These are phyloP conservation scores for Eupeodes luniger DNA, from an alignment of 2,888 invertebrate genomes.

Conservation along the genomic window DNA sequence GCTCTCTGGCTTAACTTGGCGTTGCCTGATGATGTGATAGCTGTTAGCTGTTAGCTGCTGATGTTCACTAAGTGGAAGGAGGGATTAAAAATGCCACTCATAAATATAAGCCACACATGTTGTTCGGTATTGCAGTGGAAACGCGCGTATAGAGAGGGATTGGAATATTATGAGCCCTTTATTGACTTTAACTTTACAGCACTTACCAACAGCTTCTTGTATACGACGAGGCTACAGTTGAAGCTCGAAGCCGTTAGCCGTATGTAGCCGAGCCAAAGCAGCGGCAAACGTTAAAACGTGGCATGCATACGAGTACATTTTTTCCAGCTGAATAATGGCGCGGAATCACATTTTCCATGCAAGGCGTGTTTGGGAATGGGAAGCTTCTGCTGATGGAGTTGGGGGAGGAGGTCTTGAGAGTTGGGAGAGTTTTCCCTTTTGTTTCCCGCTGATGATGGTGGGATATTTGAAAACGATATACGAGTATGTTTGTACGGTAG, in stretches of 20 bases:
- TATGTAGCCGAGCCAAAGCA: too few species aligned
- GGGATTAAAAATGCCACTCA: constrained; percentile 29
- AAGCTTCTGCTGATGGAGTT: neutral
- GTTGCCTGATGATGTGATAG: constrained; percentile 7
- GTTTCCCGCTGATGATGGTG: neutral
- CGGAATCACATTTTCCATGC: constrained; percentile 19
- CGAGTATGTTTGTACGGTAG: neutral
- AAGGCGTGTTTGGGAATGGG: neutral
- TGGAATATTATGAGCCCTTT: constrained; percentile 24
- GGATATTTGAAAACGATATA: constrained; percentile 27
- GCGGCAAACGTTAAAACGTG: constrained; percentile 10
- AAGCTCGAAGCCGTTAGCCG: too few species aligned
- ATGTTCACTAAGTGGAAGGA: neutral
- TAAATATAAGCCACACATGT: constrained; percentile 5
- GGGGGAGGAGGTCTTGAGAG: neutral
- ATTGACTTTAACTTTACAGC: constrained; percentile 58
- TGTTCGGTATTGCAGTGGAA: neutral
- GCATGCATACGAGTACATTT: constrained; percentile 27
- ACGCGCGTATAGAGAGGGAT: neutral
- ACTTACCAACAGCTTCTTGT: constrained; percentile 21
- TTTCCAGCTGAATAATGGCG: constrained; percentile 39
- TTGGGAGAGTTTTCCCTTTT: neutral
- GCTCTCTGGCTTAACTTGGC: neutral
- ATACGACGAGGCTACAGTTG: too few species aligned
- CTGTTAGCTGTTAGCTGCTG: neutral